Base-by-base conservation (phyloP, 2,797 vertebrate genomes). In the Periparus ater region DNA sequence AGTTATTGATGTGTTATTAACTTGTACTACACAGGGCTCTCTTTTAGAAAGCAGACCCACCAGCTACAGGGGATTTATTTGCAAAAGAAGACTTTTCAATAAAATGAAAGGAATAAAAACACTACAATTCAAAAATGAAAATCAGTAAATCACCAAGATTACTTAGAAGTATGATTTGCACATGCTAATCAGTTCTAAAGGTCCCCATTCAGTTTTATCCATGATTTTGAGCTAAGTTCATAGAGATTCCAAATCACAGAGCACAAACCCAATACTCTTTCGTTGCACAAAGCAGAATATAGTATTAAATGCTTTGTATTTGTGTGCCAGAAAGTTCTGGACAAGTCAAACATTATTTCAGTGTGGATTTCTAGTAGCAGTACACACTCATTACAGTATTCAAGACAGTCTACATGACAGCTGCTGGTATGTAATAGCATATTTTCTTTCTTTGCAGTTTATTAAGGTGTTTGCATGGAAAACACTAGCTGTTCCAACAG, bases 401-500 rank as follows among this genome's bases (percentile, higher is more conserved):
- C 51, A 50, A 94, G 78, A 74, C 42, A 79, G 29, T 57, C 57
- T 68, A 85, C 18, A 62, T 47, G 38, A 86, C 70, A 72, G 57
- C 53, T 93, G 77, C 67, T 68, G 67, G 79, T 23, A 91, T 48
- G 42, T 65, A 95, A 86, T 25, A 65, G 62, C 11, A 5, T 67
- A 91, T 89, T 95, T 93, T 87, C 38, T 76, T 95, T 78, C 82
- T 90, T 95, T 85, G 27, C n/a, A 45, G 90, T 96, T 95, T 67
- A 85, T 96, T 95, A 96, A 94, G 82, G 88, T 70, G 63, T 94
- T 93, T 92, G 60, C 91, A 65, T 65, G 66, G 84, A 97, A 96
- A 94, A 91, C 25, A 88, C 11, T 22, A 18, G 77, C 54, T 7
- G 4, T 79, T 91, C 53, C 38, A 55, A 85, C 65, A 96, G 60